Evolutionary conservation across 2,797 vertebrate genomes (phyloP), one percentile per base, ranked within the genome.

Genomic region (Hydrocynus forskahlii): DNA sequence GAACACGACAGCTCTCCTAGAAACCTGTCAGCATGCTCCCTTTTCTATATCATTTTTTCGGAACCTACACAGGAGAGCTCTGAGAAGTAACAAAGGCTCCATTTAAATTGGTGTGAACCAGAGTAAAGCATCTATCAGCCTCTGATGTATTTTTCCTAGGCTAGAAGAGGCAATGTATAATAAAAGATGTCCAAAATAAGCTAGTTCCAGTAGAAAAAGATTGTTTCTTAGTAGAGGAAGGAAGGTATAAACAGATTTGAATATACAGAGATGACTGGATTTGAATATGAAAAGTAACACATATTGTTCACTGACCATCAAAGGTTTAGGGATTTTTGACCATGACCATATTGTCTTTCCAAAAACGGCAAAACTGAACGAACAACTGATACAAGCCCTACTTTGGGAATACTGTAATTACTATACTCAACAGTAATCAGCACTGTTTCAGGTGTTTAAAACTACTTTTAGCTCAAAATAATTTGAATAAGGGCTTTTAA

Each of bases 21-120:
- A 80, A 66, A 80, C 48, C 69, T 66, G 78, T 63, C 78, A 72
- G 69, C 21, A n/a, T n/a, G 16, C 10, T 55, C 50, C 17, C 48
- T 71, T 25, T 16, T 52, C 68, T 52, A 17, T 2, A 40, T 40
- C 4, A 8, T 25, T 69, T 48, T 23, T 69, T 13, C 38, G 35
- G 16, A 40, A 66, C 23, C 60, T 13, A 63, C 63, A 40, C 5
- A 5, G 14, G 48, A 54, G 19, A 2, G 16, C 35, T 23, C 54
- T 40, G 19, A 63, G 59, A 63, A 78, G 67, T 5, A 45, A 69
- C 52, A 25, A 2, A 78, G n/a, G 19, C 40, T 14, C 0, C 25
- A 43, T 10, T 17, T 59, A 62, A 50, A 14, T 7, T 12, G 43
- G 50, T 19, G 21, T 14, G 6, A 38, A 17, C 2, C 9, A 38